These are phyloP conservation scores for Caenorhabditis tropicalis DNA, from an alignment of 1,140 invertebrate species.

Conservation along the genomic window DNA sequence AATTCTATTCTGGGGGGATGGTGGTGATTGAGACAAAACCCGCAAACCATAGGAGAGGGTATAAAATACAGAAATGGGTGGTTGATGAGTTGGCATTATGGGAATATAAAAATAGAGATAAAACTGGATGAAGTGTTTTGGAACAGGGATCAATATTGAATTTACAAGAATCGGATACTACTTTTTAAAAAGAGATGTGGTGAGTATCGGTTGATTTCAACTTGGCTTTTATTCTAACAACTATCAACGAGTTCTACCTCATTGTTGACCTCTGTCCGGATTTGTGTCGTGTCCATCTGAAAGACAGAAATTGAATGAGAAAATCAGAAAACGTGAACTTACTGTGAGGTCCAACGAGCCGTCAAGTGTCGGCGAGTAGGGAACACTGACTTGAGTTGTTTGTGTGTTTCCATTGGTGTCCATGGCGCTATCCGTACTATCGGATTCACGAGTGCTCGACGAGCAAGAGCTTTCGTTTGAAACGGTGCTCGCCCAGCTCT, in stretches of 20 bases:
- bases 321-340: neutral
- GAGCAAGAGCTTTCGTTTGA: conserved; percentile 48
- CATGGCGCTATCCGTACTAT: conserved; percentile 41
- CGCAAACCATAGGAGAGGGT: conserved; percentile 32
- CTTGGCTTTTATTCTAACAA: neutral
- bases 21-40: neutral
- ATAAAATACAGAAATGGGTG: too few species aligned
- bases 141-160: neutral
- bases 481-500: conserved; percentile 50
- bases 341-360: neutral
- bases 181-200: neutral
- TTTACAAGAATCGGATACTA: neutral
- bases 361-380: neutral
- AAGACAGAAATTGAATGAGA: neutral
- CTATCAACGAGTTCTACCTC: conserved; percentile 32
- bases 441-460: conserved; percentile 20
- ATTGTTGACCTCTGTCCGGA: neutral
- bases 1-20: neutral
- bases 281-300: conserved; percentile 22
- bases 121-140: too few species aligned
- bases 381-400: conserved; percentile 3
- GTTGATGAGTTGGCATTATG: neutral
- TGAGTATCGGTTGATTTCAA: neutral
- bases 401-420: conserved; percentile 53
- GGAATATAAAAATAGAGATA: too few species aligned